Conservation (phyloP, 2,888 invertebrate genomes). For the Chymomyza amoena region DNA sequence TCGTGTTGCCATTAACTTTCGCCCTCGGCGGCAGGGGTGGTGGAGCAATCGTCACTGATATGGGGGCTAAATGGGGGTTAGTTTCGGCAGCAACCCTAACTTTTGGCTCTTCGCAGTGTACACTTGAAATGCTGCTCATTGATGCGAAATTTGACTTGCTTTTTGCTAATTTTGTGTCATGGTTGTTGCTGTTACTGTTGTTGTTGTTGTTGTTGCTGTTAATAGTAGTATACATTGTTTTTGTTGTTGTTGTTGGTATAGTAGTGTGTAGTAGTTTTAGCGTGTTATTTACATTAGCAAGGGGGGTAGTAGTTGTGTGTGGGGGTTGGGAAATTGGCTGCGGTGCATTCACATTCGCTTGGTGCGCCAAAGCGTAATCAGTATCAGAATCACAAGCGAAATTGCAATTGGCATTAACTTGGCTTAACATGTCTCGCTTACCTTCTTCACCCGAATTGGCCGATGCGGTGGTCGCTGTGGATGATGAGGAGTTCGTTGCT, state of each 20-base stretch:
- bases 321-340: slow-evolving; percentile 5
- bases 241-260: slow-evolving; percentile 27
- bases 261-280: slow-evolving; percentile 45
- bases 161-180: slow-evolving; percentile 39
- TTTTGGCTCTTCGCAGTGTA: slow-evolving; percentile 50
- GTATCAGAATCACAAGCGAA: slow-evolving; percentile 24
- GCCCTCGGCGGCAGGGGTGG: slow-evolving; percentile 65
- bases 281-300: slow-evolving; percentile 67
- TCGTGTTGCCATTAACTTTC: slow-evolving; percentile 55
- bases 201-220: slow-evolving; percentile 41
- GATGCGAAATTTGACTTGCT: slow-evolving; percentile 60
- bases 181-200: slow-evolving; percentile 11
- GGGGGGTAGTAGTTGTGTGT: slow-evolving; percentile 15
- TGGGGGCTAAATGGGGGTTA: slow-evolving; percentile 29
- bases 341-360: slow-evolving; percentile 1
- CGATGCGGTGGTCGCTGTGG: slow-evolving; percentile 60
- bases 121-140: slow-evolving; percentile 67
- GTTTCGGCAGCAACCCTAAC: slow-evolving; percentile 52
- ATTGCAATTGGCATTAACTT: slow-evolving; percentile 30
- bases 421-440: slow-evolving; percentile 53
- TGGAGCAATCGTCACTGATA: slow-evolving; percentile 13
- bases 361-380: slow-evolving; percentile 18
- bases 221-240: slow-evolving; percentile 36
- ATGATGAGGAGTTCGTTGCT: slow-evolving; percentile 65
- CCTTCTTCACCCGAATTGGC: slow-evolving; percentile 72